Conservation (phyloP, 2,888 invertebrate species). For the Rhagophthalmus giganteus region DNA sequence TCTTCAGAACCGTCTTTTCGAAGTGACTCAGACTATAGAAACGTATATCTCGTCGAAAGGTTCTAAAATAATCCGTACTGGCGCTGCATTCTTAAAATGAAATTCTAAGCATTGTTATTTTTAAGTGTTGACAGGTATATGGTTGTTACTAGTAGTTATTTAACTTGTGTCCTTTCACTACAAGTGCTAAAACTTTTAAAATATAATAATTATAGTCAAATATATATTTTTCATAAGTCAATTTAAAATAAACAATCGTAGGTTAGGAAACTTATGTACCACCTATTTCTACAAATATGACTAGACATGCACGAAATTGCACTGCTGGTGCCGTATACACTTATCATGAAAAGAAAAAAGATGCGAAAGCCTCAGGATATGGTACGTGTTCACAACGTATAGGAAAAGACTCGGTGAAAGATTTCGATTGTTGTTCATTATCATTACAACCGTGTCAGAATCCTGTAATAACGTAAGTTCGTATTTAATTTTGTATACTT, state of each 20-base stretch:
- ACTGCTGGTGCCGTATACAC: conserved; percentile 99
- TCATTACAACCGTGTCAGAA: conserved; percentile 95
- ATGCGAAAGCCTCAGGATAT: conserved; percentile 92
- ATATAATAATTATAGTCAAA: neutral
- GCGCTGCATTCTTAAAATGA: no score
- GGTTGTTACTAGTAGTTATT: no score
- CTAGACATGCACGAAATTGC: conserved; percentile 95
- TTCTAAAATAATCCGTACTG: no score
- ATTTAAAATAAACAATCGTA: neutral
- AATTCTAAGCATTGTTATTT: no score
- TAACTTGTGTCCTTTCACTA: no score
- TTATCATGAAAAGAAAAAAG: conserved; percentile 96
- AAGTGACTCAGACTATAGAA: no score
- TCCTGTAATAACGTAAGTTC: conserved; percentile 79
- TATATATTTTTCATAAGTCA: neutral
- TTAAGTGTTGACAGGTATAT: no score
- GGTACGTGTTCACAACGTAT: conserved; percentile 83
- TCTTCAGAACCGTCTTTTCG: no score
- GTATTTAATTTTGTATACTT: conserved; percentile 39
- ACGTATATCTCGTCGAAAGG: no score
- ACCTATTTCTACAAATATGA: conserved; percentile 62
- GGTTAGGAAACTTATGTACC: neutral
- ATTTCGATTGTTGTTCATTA: conserved; percentile 96
- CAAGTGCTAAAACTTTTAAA: neutral
- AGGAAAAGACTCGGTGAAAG: conserved; percentile 92